Evolutionary conservation across 2,113 vertebrate genomes (phyloP).

Genomic region (Charina bottae): DNA sequence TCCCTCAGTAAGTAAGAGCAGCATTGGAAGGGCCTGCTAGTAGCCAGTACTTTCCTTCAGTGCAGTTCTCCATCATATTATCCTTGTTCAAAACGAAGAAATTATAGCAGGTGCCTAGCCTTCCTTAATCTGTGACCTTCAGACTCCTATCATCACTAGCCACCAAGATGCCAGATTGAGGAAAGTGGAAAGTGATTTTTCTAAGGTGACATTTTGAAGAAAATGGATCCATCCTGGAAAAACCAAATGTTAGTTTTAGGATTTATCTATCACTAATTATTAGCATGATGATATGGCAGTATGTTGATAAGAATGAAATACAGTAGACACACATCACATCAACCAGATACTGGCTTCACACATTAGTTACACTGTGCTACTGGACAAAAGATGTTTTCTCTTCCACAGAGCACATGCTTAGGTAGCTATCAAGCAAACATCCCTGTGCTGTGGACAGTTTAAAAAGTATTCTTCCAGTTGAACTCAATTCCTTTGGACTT

Average conservation of each 20-base stretch:
- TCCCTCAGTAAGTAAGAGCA: neutral
- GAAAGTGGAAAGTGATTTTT: neutral
- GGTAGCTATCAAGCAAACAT: no score
- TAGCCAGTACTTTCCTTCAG: neutral
- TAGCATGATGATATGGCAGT: neutral
- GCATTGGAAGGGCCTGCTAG: neutral
- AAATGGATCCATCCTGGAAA: neutral
- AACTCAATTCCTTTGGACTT: no score
- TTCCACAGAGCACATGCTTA: no score
- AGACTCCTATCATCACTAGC: neutral
- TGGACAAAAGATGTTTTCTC: neutral
- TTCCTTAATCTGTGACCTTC: neutral
- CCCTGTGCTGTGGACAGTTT: no score
- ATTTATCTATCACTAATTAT: neutral
- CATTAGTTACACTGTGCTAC: neutral
- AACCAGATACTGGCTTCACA: neutral
- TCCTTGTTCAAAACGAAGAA: neutral
- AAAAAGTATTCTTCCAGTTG: no score
- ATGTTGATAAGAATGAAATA: no score
- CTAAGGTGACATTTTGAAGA: neutral
- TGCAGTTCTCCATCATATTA: neutral
- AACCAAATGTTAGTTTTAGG: neutral
- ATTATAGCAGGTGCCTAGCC: neutral
- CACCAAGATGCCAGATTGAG: neutral
- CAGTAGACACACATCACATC: neutral